phyloP scores from a whole-genome alignment of 2,888 invertebrate species.

The Oscheius sp. region DNA sequence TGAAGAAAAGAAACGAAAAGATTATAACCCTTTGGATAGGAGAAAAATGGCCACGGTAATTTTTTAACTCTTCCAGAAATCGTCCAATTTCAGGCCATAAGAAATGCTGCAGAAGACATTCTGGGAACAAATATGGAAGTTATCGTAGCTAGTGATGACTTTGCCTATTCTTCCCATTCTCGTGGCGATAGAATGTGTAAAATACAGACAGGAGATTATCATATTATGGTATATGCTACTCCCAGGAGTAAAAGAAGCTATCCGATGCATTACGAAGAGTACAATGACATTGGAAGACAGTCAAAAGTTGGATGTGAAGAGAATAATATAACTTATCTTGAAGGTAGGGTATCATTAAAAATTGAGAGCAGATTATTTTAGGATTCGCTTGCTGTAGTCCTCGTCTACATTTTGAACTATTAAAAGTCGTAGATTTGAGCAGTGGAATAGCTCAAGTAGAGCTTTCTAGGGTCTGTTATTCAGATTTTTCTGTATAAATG shows the following conservation, averaged over 20 bases:
- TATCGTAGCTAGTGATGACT: conserved; percentile 3
- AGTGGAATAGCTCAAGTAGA: neutral
- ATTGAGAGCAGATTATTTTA: neutral
- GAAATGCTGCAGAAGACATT: neutral
- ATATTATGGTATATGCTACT: conserved; percentile 20
- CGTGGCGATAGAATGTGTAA: neutral
- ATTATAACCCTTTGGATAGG: neutral
- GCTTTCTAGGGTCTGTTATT: neutral
- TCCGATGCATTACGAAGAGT: conserved; percentile 15
- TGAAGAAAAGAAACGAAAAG: neutral
- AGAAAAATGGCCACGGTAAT: conserved; percentile 2
- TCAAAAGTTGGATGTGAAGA: conserved; percentile 7
- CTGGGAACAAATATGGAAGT: conserved; percentile 6
- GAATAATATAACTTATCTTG: neutral
- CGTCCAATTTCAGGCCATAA: neutral
- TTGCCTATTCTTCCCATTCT: neutral
- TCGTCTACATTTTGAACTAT: neutral
- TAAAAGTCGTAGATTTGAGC: conserved; percentile 5
- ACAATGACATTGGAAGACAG: conserved; percentile 7
- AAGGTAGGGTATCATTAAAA: neutral
- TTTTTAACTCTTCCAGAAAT: neutral
- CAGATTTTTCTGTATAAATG: neutral
- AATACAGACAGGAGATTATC: conserved; percentile 2
- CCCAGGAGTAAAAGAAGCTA: neutral
- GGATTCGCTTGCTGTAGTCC: conserved; percentile 11